A percentile compares a stretch with the other conserved stretches of the same genome.
Conservation (phyloP, 2,113 vertebrate species). For the Paedocypris sp. region DNA sequence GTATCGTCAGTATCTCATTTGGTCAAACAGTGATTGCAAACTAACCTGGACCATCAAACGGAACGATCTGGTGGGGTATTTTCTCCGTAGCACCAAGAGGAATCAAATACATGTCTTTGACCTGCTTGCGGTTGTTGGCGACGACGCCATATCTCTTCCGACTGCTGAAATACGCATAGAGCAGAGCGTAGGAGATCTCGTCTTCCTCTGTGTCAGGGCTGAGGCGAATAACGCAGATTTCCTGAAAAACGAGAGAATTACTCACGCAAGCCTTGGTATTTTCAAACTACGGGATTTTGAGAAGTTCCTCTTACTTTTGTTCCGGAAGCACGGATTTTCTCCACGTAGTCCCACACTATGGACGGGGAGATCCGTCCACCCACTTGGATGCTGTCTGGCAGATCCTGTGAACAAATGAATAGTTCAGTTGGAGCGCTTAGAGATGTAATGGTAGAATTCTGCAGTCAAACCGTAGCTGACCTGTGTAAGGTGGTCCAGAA, state of each 20-base stretch:
- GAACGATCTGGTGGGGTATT: conserved; percentile 94
- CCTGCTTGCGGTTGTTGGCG: conserved; percentile 90
- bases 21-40: not conserved
- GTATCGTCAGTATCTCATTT: too few species aligned
- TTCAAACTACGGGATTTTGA: not conserved
- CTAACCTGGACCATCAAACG: conserved; percentile 96
- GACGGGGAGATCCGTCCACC: conserved; percentile 94
- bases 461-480: too few species aligned
- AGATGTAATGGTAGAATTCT: too few species aligned
- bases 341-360: conserved; percentile 95
- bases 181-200: conserved; percentile 87
- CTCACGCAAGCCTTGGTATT: not conserved
- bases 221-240: conserved; percentile 93
- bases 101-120: conserved; percentile 98
- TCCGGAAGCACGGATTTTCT: conserved; percentile 94
- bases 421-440: too few species aligned
- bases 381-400: conserved; percentile 91
- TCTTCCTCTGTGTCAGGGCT: conserved; percentile 93
- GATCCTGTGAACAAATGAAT: conserved; percentile 70
- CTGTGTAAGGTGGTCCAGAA: conserved; percentile 81
- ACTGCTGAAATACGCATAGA: conserved; percentile 96
- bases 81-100: conserved; percentile 86
- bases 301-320: conserved; percentile 73
- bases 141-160: conserved; percentile 91
- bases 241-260: conserved; percentile 56